A percentile compares a stretch with the other conserved stretches of the same genome.
Evolutionary conservation across 1,140 invertebrate species (phyloP).

Genomic region (Nomia melanderi): DNA sequence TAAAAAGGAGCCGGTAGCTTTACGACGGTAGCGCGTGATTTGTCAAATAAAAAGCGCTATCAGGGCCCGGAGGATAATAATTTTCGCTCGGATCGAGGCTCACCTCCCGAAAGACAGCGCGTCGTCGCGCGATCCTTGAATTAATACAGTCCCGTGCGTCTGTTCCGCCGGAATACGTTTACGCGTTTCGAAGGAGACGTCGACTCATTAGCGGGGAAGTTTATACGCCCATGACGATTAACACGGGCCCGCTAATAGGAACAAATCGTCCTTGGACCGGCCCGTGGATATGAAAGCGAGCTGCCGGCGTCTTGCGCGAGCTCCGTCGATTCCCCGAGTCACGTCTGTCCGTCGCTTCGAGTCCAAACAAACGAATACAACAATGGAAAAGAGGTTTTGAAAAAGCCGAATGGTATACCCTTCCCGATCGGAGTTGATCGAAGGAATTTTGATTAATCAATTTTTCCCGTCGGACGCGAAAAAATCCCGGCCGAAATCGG

Average conservation of each 20-base stretch:
- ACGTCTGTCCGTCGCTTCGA: neutral
- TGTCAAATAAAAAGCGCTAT: constrained; percentile 27
- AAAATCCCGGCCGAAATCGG: neutral
- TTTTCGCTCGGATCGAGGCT: constrained; percentile 27
- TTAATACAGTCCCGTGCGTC: constrained; percentile 14
- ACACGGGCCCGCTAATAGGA: constrained; percentile 52
- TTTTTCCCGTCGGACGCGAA: neutral
- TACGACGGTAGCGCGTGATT: constrained; percentile 37
- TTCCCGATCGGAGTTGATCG: neutral
- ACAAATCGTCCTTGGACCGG: constrained; percentile 51
- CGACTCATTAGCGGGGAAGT: constrained; percentile 50
- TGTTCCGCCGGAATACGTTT: constrained; percentile 22
- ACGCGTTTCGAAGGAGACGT: constrained; percentile 24
- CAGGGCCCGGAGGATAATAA: constrained; percentile 7
- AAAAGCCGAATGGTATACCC: neutral
- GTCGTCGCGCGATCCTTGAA: constrained; percentile 12
- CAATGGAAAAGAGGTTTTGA: too few relatives aligned
- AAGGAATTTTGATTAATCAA: constrained; percentile 30
- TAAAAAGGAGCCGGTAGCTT: neutral
- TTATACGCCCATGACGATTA: constrained; percentile 47
- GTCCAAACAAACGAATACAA: too few relatives aligned
- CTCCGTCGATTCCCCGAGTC: neutral
- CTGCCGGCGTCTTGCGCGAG: neutral
- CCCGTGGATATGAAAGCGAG: constrained; percentile 14
- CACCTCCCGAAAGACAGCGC: neutral